Percentiles rank a stretch among this genome's conserved stretches.
Evolutionary conservation across 1,140 invertebrate species (phyloP).

Genomic region (Lutraria rhynchaena): DNA sequence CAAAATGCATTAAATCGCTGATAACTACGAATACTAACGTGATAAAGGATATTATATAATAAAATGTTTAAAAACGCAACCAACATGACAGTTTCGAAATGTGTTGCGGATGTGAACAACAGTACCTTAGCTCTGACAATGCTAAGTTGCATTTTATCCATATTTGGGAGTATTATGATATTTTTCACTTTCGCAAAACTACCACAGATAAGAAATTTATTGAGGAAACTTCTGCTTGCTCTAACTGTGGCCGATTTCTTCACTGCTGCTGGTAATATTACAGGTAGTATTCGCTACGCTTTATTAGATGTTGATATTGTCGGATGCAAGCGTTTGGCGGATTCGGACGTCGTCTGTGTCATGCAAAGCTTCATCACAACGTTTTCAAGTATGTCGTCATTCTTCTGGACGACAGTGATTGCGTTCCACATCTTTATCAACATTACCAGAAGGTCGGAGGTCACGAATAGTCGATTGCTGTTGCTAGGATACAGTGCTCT

Average conservation of each 20-base stretch:
- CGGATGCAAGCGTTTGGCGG: not conserved
- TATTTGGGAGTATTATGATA: conserved; percentile 47
- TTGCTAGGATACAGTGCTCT: conserved; percentile 30
- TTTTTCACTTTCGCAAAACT: conserved; percentile 7
- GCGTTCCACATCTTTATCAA: conserved; percentile 49
- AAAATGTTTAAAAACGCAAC: no score
- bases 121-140: conserved; percentile 20
- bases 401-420: conserved; percentile 59
- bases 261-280: conserved; percentile 38
- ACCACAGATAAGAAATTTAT: conserved; percentile 21
- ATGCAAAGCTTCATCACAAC: conserved; percentile 58
- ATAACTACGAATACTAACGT: no score
- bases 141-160: conserved; percentile 35
- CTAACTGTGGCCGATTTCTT: conserved; percentile 41
- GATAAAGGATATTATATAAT: no score
- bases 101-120: not conserved
- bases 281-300: conserved; percentile 42
- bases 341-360: conserved; percentile 27
- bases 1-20: no score
- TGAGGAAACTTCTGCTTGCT: conserved; percentile 32
- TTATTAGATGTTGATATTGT: not conserved
- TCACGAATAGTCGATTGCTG: conserved; percentile 3
- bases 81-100: not conserved
- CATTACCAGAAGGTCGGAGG: not conserved
- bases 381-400: conserved; percentile 57